These are phyloP conservation scores for Dryadula phaetusa DNA, from an alignment of 2,888 invertebrate species.

Conservation along the genomic window DNA sequence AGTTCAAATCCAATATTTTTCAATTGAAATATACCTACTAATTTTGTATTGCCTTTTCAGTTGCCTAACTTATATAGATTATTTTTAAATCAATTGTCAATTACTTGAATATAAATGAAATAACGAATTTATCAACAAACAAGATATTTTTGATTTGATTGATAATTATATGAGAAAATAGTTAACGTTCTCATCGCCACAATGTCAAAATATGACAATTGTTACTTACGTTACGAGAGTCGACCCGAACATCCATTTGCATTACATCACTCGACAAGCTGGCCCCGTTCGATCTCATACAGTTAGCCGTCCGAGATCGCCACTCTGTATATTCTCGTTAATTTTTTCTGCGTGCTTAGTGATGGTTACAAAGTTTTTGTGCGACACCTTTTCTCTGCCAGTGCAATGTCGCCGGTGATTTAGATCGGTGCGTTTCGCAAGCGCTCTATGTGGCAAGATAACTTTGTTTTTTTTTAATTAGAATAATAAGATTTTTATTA, in stretches of 20 bases:
- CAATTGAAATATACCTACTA: no score
- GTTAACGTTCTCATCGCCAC: not conserved
- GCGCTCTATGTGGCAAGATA: constrained; percentile 15
- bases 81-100: no score
- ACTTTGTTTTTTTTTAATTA: not conserved
- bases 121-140: not conserved
- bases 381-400: constrained; percentile 51
- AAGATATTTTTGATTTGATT: not conserved
- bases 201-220: not conserved
- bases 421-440: constrained; percentile 50
- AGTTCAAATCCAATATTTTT: no score
- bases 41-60: no score
- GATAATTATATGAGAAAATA: no score
- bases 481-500: constrained; percentile 1
- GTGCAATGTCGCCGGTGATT: constrained; percentile 54
- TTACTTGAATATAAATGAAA: not conserved
- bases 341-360: constrained; percentile 38
- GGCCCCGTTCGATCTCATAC: constrained; percentile 60
- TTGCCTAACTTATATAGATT: no score
- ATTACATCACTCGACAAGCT: constrained; percentile 22
- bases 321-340: constrained; percentile 38
- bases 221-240: not conserved
- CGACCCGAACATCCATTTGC: not conserved
- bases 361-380: constrained; percentile 45
- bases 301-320: constrained; percentile 61